Evolutionary conservation across 92 coral and sea anemone genomes (phyloP).

Genomic region (Umimayanthus kanabou): DNA sequence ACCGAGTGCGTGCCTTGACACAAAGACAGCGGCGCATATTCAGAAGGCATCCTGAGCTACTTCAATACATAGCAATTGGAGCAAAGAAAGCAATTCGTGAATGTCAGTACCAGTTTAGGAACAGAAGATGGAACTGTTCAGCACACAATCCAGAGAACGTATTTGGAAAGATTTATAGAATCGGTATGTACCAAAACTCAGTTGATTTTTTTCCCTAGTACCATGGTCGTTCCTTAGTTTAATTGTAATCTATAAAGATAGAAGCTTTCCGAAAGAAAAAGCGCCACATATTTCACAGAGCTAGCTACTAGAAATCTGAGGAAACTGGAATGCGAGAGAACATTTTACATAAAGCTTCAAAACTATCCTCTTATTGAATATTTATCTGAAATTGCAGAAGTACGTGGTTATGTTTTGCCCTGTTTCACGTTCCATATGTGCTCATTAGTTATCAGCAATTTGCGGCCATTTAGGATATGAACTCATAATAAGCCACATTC

Average conservation of each 20-base stretch:
- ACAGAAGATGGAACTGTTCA: constrained; percentile 91
- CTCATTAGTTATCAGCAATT: background rate
- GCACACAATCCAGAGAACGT: constrained; percentile 94
- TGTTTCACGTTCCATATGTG: background rate
- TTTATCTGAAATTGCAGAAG: background rate
- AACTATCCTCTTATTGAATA: background rate
- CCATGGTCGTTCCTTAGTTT: background rate
- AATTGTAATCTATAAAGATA: no score
- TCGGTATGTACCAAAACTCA: constrained; percentile 63
- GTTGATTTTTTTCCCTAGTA: background rate
- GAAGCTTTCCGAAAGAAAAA: background rate
- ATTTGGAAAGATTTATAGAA: constrained; percentile 83
- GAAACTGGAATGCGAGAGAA: background rate
- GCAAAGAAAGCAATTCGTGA: constrained; percentile 81
- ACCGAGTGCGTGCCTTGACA: constrained; percentile 78
- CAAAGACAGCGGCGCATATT: constrained; percentile 77
- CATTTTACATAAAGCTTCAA: no score
- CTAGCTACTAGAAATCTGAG: background rate
- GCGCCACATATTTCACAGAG: background rate
- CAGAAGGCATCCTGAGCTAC: constrained; percentile 75
- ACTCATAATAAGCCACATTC: background rate
- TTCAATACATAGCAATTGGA: constrained; percentile 81
- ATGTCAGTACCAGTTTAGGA: constrained; percentile 92
- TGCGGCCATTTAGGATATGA: background rate
- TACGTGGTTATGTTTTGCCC: background rate